A percentile compares a stretch with the other conserved stretches of the same genome.
Conservation (phyloP, 1,140 invertebrate species). For the Elymnias hypermnestra region DNA sequence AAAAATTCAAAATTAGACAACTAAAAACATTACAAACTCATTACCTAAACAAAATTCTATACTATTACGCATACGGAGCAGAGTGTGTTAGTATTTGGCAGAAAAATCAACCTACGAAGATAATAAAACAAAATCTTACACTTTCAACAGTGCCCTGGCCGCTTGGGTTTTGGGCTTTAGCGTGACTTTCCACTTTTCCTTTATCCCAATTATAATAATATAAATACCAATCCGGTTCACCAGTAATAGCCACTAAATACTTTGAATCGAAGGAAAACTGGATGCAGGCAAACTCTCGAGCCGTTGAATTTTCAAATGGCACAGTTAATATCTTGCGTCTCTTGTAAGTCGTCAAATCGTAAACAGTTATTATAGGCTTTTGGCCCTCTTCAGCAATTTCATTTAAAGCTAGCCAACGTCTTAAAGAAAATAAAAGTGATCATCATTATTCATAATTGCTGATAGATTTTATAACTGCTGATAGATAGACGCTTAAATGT, state of each 20-base stretch:
- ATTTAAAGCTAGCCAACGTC: conserved; percentile 74
- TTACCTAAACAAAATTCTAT: no score
- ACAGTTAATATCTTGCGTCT: conserved; percentile 79
- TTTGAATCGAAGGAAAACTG: conserved; percentile 88
- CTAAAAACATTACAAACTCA: no score
- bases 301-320: conserved; percentile 73
- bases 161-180: conserved; percentile 81
- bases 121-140: conserved; percentile 38
- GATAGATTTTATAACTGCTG: no score
- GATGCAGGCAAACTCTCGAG: conserved; percentile 82
- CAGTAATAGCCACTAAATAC: conserved; percentile 86
- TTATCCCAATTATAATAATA: conserved; percentile 91
- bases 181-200: conserved; percentile 85
- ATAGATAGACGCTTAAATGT: no score
- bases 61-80: no score
- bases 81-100: no score
- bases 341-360: conserved; percentile 79
- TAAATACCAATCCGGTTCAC: conserved; percentile 87
- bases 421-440: conserved; percentile 44
- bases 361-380: conserved; percentile 79
- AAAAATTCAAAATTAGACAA: no score
- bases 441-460: not conserved
- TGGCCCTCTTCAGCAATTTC: conserved; percentile 66
- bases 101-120: no score
- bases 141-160: conserved; percentile 72